Conservation (phyloP, 2,113 vertebrate genomes). For the Microcebus jonahi region DNA sequence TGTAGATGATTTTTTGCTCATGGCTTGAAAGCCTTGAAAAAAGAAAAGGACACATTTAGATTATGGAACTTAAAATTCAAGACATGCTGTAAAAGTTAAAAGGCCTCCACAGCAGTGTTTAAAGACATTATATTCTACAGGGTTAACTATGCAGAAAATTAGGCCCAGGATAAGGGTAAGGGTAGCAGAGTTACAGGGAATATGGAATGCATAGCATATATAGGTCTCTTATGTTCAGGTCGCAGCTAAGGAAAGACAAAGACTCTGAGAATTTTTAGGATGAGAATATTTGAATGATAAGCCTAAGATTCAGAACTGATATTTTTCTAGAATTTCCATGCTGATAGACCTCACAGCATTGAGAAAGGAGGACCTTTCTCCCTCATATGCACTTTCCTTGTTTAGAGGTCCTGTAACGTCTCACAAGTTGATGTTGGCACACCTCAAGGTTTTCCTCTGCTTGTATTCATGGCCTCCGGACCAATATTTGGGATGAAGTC, state of each 20-base stretch:
- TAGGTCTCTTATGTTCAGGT: background rate
- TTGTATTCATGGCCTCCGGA: background rate
- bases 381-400: background rate
- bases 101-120: background rate
- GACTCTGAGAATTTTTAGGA: background rate
- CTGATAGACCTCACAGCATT: background rate
- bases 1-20: background rate
- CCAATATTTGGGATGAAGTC: background rate
- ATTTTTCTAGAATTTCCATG: background rate
- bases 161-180: background rate
- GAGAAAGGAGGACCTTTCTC: background rate
- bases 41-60: background rate
- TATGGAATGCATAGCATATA: background rate
- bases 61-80: slow-evolving; percentile 10
- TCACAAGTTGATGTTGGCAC: background rate
- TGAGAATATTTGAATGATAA: background rate
- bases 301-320: background rate
- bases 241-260: background rate
- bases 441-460: background rate
- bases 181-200: background rate
- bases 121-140: background rate
- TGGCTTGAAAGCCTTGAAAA: background rate
- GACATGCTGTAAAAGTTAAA: background rate
- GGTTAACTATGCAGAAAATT: slow-evolving; percentile 26
- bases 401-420: background rate